Evolutionary conservation across 2,888 invertebrate species (phyloP), one percentile per base, ranked within the genome.

Genomic region (Drosophila emarginata): DNA sequence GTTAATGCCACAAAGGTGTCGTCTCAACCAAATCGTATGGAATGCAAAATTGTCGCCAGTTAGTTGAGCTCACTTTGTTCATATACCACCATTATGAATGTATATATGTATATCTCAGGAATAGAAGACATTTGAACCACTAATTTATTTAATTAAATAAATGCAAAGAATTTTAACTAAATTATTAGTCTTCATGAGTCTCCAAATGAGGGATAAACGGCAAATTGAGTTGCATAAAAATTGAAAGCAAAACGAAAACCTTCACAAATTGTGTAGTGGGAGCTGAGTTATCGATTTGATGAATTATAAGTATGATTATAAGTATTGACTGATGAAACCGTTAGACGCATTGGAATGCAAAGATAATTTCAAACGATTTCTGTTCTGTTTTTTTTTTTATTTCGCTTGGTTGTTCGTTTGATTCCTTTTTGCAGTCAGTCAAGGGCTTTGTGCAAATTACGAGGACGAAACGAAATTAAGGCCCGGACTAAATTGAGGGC

Each of bases 341-440:
- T 83, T 83, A 83, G 86, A 86, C 86, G 82, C 83, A 86, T 83
- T 76, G 82, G 82, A 86, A 83, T 83, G 82, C 86, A 83, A 78
- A 59, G 61, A 53, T 52, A 56, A 57, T 54, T 69, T 59, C 32
- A 40, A 77, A 53, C 52, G 28, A 36, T 32, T 36, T 45, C 15
- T 12, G 2, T 36, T 51, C 11, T 54, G n/a, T n/a, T 18, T 21
- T 21, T 28, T 32, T 23, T 32, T 26, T 26, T 59, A 18, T 9
- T 11, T 18, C 21, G 11, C 12, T 45, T 45, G 2, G 18, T 45
- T 0, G 37, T 37, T 37, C 37, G n/a, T 37, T 37, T n/a, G 37
- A 37, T 37, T 45, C 15, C 15, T 45, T 45, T 18, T 45, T 45
- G 45, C 45, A 45, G 45, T 45, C 45, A 45, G 21, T 37, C 23